Conservation (phyloP, 2,797 vertebrate genomes). For the Amazonetta brasiliensis region DNA sequence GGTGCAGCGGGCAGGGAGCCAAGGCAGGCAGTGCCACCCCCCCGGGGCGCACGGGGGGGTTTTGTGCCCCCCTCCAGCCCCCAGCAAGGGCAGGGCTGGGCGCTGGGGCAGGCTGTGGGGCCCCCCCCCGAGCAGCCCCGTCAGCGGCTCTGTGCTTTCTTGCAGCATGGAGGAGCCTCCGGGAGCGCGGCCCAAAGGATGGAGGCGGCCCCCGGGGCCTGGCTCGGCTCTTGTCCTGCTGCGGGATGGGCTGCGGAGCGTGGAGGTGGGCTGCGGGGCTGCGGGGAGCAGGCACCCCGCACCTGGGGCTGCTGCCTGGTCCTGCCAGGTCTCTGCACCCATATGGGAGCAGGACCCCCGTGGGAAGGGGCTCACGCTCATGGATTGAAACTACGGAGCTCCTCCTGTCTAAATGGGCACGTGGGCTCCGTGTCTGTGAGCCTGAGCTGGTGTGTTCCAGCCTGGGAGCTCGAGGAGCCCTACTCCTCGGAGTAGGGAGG, state of each 20-base stretch:
- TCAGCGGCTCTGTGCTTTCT: background rate
- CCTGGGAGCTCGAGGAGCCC: background rate
- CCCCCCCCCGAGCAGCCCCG: background rate
- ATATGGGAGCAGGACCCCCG: no score
- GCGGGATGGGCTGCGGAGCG: background rate
- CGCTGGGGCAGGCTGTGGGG: background rate
- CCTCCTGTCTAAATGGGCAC: rapidly evolving
- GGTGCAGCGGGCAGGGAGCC: background rate
- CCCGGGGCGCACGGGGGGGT: rapidly evolving
- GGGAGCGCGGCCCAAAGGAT: background rate
- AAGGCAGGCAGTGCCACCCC: background rate
- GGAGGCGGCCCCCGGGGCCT: background rate
- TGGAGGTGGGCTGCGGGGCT: background rate
- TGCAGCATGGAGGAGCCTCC: slow-evolving; percentile 12
- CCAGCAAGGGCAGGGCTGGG: background rate
- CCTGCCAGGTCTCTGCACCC: background rate
- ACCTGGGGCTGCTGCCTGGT: background rate
- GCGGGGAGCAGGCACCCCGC: background rate
- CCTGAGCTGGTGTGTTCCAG: background rate
- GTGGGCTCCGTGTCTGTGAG: rapidly evolving
- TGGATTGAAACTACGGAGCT: rapidly evolving
- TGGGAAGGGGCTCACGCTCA: rapidly evolving
- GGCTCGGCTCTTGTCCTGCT: background rate
- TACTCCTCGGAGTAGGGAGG: no score
- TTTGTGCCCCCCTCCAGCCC: background rate